Conservation (phyloP, 2,113 vertebrate genomes). For the Ciconia boyciana region DNA sequence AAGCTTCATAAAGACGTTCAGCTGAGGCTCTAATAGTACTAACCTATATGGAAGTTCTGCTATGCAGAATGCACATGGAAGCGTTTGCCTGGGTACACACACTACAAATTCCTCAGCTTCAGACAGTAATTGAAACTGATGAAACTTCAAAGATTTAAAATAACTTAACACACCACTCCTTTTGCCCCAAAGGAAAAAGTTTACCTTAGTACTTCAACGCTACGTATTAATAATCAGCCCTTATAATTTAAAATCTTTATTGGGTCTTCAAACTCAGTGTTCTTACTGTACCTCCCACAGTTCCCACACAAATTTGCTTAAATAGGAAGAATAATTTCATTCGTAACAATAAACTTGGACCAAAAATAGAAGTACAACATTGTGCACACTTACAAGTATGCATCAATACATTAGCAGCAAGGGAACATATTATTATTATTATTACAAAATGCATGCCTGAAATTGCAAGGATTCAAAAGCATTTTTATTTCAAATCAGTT, state of each 20-base stretch:
- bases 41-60: not conserved
- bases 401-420: not conserved
- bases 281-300: not conserved
- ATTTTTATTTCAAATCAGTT: conserved; percentile 45
- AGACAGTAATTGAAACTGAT: not conserved
- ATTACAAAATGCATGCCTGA: not conserved
- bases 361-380: not conserved
- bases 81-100: not conserved
- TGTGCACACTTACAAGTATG: not conserved
- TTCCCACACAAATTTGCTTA: not conserved
- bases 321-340: not conserved
- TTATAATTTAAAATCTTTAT: not conserved
- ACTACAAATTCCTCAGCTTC: not conserved
- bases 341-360: not conserved
- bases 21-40: not conserved
- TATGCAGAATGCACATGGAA: not conserved
- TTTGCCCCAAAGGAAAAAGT: not conserved
- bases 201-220: not conserved
- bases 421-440: not conserved
- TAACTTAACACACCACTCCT: not conserved
- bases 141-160: not conserved
- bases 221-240: not conserved
- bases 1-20: not conserved
- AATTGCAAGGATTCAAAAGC: conserved; percentile 20
- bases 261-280: not conserved